Conservation (phyloP, 2,888 invertebrate genomes). For the Clostera curtula region DNA sequence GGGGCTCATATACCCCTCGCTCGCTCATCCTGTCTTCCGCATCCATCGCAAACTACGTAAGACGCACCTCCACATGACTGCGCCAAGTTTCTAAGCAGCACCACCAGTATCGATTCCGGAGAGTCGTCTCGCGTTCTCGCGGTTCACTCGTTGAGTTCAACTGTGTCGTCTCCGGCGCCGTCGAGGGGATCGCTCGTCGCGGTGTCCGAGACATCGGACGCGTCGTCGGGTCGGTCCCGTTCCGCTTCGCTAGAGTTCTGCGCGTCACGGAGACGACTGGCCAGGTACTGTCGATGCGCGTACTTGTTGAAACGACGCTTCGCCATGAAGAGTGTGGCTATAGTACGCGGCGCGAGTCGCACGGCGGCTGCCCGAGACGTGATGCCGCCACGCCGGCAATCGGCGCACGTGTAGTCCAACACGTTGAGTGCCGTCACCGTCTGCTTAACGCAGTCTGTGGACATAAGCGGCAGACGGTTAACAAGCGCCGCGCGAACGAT, state of each 20-base stretch:
- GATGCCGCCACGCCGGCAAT: slow-evolving; percentile 68
- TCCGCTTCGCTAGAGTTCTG: too few species aligned
- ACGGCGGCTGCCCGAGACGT: slow-evolving; percentile 68
- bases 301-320: slow-evolving; percentile 73
- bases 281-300: slow-evolving; percentile 67
- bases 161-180: background rate
- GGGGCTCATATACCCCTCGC: too few species aligned
- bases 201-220: slow-evolving; percentile 12
- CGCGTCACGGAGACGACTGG: slow-evolving; percentile 29
- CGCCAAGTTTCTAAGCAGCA: too few species aligned
- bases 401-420: slow-evolving; percentile 69
- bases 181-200: background rate
- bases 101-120: too few species aligned
- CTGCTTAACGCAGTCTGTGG: slow-evolving; percentile 67
- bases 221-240: slow-evolving; percentile 9
- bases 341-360: slow-evolving; percentile 64
- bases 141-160: too few species aligned
- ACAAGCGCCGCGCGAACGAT: too few species aligned
- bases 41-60: too few species aligned
- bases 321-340: slow-evolving; percentile 71
- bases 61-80: too few species aligned
- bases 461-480: too few species aligned
- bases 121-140: too few species aligned
- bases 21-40: too few species aligned
- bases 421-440: slow-evolving; percentile 53